Percentiles rank a stretch among this genome's conserved stretches.
Conservation (phyloP, 2,113 vertebrate species). For the Menidia beryllina region DNA sequence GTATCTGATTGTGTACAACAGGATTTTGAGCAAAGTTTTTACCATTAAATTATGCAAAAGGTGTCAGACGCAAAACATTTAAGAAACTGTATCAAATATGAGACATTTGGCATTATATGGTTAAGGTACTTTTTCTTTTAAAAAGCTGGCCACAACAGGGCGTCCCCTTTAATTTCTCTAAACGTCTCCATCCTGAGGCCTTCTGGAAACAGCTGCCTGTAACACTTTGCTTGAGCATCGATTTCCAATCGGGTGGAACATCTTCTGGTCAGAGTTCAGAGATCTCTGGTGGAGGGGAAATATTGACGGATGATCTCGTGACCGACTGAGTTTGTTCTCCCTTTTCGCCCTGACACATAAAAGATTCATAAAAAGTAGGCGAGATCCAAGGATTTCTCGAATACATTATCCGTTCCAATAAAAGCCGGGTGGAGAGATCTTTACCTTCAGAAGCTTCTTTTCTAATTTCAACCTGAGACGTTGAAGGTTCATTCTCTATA, state of each 20-base stretch:
- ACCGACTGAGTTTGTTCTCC: conserved; percentile 25
- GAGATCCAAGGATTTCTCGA: conserved; percentile 13
- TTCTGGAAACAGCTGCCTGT: conserved; percentile 16
- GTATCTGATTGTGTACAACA: too few relatives aligned
- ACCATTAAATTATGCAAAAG: too few relatives aligned
- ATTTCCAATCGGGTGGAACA: conserved; percentile 45
- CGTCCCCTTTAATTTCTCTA: too few relatives aligned
- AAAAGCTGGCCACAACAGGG: too few relatives aligned
- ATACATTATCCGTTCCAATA: conserved; percentile 35
- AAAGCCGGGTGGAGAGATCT: conserved; percentile 13
- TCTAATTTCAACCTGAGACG: conserved; percentile 33
- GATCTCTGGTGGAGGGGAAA: conserved; percentile 56
- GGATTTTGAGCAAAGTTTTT: too few relatives aligned
- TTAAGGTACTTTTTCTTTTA: too few relatives aligned
- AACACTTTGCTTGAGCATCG: conserved; percentile 37
- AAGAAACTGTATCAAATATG: too few relatives aligned
- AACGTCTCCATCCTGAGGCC: too few relatives aligned
- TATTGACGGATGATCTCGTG: conserved; percentile 49
- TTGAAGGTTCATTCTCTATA: not conserved
- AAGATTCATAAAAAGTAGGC: conserved; percentile 28
- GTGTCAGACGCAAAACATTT: too few relatives aligned
- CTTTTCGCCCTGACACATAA: conserved; percentile 16
- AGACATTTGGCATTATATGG: too few relatives aligned
- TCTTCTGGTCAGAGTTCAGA: conserved; percentile 45
- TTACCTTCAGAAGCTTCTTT: conserved; percentile 28